Conservation (phyloP, 1,140 invertebrate genomes). For the Drosophila lini region DNA sequence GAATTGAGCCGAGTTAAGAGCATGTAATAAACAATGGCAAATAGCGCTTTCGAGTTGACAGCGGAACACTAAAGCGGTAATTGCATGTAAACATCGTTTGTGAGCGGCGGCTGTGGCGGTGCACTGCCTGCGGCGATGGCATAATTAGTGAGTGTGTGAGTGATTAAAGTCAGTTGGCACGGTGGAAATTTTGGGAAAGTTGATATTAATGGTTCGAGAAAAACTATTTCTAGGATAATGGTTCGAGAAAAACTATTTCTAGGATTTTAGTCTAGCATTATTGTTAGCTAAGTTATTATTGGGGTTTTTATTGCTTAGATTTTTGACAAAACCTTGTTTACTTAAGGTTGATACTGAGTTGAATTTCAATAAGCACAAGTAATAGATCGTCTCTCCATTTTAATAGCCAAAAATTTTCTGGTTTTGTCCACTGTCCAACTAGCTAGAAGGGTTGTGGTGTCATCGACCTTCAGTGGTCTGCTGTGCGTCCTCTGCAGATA, state of each 20-base stretch:
- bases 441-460: neutral
- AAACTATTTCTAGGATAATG: neutral
- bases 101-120: constrained; percentile 13
- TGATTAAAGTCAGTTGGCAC: constrained; percentile 19
- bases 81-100: constrained; percentile 77
- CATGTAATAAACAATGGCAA: constrained; percentile 73
- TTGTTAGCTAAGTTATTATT: neutral
- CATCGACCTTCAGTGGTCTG: constrained; percentile 3
- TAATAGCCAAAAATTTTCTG: neutral
- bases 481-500: constrained; percentile 22
- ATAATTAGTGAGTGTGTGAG: constrained; percentile 45
- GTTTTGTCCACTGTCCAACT: neutral
- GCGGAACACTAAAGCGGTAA: constrained; percentile 73
- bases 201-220: neutral
- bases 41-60: constrained; percentile 68
- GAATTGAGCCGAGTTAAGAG: constrained; percentile 13
- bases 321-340: neutral
- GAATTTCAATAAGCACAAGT: neutral
- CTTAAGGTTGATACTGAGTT: neutral
- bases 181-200: neutral
- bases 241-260: neutral
- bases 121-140: constrained; percentile 20
- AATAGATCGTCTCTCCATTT: neutral
- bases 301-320: neutral
- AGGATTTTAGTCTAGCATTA: neutral